Percentiles rank a stretch among this genome's conserved stretches.
Evolutionary conservation across 2,888 invertebrate genomes (phyloP).

Genomic region (Eristalis pertinax): DNA sequence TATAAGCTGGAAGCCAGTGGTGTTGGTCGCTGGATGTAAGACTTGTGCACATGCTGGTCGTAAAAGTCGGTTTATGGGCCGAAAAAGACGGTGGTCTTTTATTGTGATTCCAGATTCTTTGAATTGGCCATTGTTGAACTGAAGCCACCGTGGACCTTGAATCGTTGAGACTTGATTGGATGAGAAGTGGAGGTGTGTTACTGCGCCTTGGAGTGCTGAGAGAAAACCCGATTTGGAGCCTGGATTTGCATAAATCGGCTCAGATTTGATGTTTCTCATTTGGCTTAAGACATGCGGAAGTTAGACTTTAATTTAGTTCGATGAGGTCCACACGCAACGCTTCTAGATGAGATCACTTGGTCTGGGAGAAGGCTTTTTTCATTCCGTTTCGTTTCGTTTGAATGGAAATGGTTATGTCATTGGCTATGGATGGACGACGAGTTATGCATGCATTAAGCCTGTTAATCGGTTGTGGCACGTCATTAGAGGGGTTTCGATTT

Average conservation of each 20-base stretch:
- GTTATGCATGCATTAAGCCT: not conserved
- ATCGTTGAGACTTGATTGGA: slow-evolving; percentile 11
- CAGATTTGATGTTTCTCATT: too few species aligned
- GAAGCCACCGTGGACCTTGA: slow-evolving; percentile 17
- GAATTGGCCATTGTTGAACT: not conserved
- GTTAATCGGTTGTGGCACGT: not conserved
- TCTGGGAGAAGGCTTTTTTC: not conserved
- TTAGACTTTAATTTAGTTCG: not conserved
- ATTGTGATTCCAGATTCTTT: not conserved
- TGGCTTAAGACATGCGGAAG: not conserved
- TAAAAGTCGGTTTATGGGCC: slow-evolving; percentile 13
- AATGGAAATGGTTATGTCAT: not conserved
- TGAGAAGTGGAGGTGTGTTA: slow-evolving; percentile 29
- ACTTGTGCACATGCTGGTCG: slow-evolving; percentile 13
- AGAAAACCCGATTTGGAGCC: not conserved
- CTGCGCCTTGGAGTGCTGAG: not conserved
- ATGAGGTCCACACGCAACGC: not conserved
- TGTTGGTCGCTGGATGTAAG: not conserved
- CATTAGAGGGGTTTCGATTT: not conserved
- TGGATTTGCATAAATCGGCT: not conserved
- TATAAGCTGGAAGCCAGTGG: slow-evolving; percentile 14
- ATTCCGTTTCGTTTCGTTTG: too few species aligned
- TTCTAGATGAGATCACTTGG: not conserved
- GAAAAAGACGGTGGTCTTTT: not conserved
- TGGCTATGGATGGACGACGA: not conserved